Conservation (phyloP, 2,113 vertebrate species). For the Callorhinus ursinus region DNA sequence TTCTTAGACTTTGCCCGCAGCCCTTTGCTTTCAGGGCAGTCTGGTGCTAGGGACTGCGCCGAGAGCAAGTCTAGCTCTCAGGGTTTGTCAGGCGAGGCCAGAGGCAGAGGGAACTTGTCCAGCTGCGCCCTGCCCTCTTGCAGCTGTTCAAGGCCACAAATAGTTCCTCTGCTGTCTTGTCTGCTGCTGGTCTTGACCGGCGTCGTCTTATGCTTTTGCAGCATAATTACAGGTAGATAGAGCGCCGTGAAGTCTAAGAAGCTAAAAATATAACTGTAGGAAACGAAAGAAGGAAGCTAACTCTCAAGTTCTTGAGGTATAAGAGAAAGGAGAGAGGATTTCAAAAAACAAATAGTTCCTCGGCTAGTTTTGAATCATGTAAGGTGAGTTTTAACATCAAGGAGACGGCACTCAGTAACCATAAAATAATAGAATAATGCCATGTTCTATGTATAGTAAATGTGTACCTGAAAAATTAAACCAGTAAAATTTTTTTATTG, state of each 20-base stretch:
- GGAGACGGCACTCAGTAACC: neutral
- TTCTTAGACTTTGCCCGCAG: neutral
- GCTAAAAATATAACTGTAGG: constrained; percentile 58
- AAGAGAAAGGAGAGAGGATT: constrained; percentile 14
- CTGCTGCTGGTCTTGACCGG: constrained; percentile 60
- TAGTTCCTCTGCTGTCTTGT: constrained; percentile 68
- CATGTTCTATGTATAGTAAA: neutral
- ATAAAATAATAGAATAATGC: neutral
- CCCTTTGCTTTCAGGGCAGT: neutral
- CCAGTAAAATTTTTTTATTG: neutral
- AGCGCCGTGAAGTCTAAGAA: constrained; percentile 52
- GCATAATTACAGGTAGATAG: constrained; percentile 76
- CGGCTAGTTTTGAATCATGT: constrained; percentile 7
- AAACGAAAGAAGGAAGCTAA: constrained; percentile 26
- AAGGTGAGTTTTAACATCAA: constrained; percentile 39
- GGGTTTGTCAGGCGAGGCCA: neutral
- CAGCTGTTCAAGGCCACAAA: constrained; percentile 65
- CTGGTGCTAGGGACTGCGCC: neutral
- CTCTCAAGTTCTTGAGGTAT: neutral
- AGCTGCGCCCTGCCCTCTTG: neutral
- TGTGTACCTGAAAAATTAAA: constrained; percentile 2
- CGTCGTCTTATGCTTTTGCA: constrained; percentile 35
- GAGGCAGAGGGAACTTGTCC: constrained; percentile 42
- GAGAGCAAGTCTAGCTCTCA: constrained; percentile 20
- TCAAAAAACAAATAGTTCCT: constrained; percentile 25